Evolutionary conservation across 2,888 invertebrate genomes (phyloP).

Genomic region (Drosophila recens): DNA sequence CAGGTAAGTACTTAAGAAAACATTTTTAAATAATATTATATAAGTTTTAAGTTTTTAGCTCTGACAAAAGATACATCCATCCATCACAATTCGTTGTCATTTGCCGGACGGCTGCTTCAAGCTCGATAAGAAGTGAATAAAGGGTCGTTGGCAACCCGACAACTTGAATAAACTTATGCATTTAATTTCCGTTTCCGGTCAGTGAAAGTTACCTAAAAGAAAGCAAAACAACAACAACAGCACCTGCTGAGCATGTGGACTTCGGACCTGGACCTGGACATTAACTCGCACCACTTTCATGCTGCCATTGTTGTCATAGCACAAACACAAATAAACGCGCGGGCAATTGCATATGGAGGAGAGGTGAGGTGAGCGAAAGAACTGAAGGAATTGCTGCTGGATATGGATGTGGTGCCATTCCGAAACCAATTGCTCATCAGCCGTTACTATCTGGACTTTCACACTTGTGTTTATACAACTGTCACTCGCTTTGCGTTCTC

Average conservation of each 20-base stretch:
- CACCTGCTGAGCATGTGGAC: constrained; percentile 57
- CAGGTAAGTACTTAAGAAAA: background rate
- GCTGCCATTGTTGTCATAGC: constrained; percentile 59
- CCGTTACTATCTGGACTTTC: constrained; percentile 77
- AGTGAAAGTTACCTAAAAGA: constrained; percentile 73
- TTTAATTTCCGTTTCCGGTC: constrained; percentile 82
- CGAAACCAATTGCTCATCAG: constrained; percentile 45
- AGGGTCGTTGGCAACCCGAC: constrained; percentile 6
- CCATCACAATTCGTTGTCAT: constrained; percentile 11
- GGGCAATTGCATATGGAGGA: constrained; percentile 56
- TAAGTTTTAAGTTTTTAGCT: background rate
- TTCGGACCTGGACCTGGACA: constrained; percentile 16
- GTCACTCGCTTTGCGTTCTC: constrained; percentile 59
- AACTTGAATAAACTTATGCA: constrained; percentile 75
- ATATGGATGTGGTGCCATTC: constrained; percentile 25
- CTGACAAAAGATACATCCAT: constrained; percentile 3
- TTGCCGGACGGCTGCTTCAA: constrained; percentile 24
- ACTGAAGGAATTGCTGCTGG: constrained; percentile 17
- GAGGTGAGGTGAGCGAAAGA: constrained; percentile 5
- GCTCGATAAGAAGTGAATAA: constrained; percentile 53
- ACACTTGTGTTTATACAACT: constrained; percentile 82
- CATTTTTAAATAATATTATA: background rate
- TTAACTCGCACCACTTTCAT: constrained; percentile 37
- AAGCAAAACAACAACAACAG: constrained; percentile 44
- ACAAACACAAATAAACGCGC: constrained; percentile 74